Evolutionary conservation across 1,140 invertebrate genomes (phyloP), one percentile per base, ranked within the genome.

Genomic region (Phenacoccus solenopsis): DNA sequence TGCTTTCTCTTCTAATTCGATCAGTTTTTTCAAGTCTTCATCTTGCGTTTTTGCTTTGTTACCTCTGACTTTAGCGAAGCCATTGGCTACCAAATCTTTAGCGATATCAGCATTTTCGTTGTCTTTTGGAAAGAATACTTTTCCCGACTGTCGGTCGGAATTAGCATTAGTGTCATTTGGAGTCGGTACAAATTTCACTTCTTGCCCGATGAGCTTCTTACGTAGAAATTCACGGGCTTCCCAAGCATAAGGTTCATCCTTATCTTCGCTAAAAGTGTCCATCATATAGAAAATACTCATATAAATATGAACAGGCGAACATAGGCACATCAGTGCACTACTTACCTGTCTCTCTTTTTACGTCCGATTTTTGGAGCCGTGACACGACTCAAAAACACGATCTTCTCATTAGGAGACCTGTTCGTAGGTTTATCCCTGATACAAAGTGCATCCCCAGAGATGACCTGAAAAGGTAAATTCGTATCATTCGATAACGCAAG

Each of bases 191-290:
- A 96, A 98, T 2, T 84, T 82, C 0, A 98, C 90, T 75, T 93
- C 88, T 79, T 93, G 88, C 2, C 94, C 94, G 76, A 98, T 87
- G 9, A 98, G 77, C 77, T 94, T 95, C 76, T 95, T 94, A 27
- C 96, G 83, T 28, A 98, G 79, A 78, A 89, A 98, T 81, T 98
- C 96, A 71, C 96, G 84, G 0, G 95, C 91, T 79, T 98, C 94
- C 93, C 94, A 98, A 1, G 94, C 94, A 82, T 85, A 98, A 7
- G 95, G 91, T 79, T 96, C 93, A 82, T 96, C 94, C 78, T 88
- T 89, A 67, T 87, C 88, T 77, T 87, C 88, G 71, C 87, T 84
- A 24, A 73, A 75, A 76, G 82, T 82, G 74, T 27, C 76, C 73
- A 73, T 72, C 77, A 70, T 72, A 69, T 72, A 57, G 59, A 28